Base-by-base conservation (phyloP, 2,113 vertebrate species). In the Rhinogobius similis region DNA sequence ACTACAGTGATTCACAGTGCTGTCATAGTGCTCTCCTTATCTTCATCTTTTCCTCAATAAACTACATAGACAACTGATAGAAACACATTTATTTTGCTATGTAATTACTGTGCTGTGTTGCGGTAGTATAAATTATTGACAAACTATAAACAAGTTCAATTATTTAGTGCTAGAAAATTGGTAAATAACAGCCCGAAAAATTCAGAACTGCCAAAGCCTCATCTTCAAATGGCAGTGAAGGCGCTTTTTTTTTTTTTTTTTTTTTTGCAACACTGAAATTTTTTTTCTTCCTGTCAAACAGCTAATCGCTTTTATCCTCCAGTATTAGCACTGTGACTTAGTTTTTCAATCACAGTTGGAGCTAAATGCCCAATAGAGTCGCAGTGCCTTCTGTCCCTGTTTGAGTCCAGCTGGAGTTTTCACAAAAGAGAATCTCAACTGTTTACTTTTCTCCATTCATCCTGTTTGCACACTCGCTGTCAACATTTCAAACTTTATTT, bases 391-490 rank as follows among this genome's bases (percentile, higher is more conserved):
- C n/a, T 20, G 50, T 65, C 46, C 10, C 10, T 39, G 3, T 65
- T 55, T 58, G 0, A 62, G 39, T 36, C 46, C 52, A 66, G 18
- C 26, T 59, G 66, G 43, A 66, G 61, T 13, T 24, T 50, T 12
- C 43, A 20, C 38, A 46, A 68, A 67, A 23, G 70, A n/a, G 55
- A 38, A 5, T 64, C 43, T 70, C 23, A 9, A 70, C 27, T 67
- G 62, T 61, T 26, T 16, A 21, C 67, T 63, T 62, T 53, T 50
- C 18, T 56, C n/a, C 38, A 74, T 79, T 8, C 2, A 59, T 43
- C 61, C 44, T 52, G n/a, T 61, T 79, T 73, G 65, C 73, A 63
- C 72, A 52, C 55, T 44, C 62, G 61, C 61, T 29, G 24, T 68
- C 53, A 48, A 53, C 26, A 13, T 65, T 43, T 73, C 66, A 66